Conservation (phyloP, 2,113 vertebrate species). For the Calidris pugnax region DNA sequence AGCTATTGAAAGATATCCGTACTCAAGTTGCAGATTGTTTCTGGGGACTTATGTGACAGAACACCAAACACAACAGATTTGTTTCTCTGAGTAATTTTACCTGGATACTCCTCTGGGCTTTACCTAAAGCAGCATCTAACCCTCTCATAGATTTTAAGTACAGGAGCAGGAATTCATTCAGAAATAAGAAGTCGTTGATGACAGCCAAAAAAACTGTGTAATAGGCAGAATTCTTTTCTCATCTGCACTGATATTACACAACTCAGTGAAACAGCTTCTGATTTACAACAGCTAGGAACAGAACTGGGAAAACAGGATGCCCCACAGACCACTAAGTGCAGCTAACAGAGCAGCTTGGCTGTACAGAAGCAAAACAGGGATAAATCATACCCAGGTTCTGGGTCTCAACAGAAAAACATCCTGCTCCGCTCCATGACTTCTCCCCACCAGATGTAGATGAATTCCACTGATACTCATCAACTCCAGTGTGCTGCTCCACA, state of each 20-base stretch:
- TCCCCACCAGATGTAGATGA: neutral
- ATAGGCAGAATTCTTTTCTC: neutral
- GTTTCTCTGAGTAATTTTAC: neutral
- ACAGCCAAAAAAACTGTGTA: neutral
- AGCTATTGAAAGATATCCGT: neutral
- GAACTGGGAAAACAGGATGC: neutral
- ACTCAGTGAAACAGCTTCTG: neutral
- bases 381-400: neutral
- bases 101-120: neutral
- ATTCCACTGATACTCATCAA: neutral
- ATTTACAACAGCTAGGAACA: constrained; percentile 8
- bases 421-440: neutral
- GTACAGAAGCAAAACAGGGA: neutral
- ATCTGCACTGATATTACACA: neutral
- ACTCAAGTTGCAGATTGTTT: neutral
- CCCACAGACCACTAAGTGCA: neutral
- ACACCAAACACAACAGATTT: neutral
- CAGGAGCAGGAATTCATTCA: neutral
- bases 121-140: neutral
- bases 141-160: neutral
- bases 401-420: neutral
- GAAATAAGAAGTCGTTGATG: neutral
- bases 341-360: neutral
- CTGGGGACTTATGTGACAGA: neutral
- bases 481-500: accelerated